phyloP scores from a whole-genome alignment of 2,113 vertebrate species.

The Periophthalmus modestus region DNA sequence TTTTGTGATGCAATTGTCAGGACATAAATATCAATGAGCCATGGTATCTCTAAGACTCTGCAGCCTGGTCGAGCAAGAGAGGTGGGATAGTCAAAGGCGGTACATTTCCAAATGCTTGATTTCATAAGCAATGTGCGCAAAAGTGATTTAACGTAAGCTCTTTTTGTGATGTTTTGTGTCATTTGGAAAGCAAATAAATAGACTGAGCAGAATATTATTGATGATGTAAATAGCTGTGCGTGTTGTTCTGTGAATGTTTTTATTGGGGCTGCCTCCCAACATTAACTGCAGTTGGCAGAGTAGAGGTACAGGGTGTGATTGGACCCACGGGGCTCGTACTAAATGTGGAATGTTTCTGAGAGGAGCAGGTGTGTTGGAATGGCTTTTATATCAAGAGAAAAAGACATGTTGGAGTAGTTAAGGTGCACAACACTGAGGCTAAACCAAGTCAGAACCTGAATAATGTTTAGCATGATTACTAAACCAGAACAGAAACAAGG shows the following conservation, averaged over 20 bases:
- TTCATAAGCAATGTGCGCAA: slow-evolving; percentile 29
- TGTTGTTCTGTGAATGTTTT: slow-evolving; percentile 13
- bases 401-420: slow-evolving; percentile 21
- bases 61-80: slow-evolving; percentile 48
- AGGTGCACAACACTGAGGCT: slow-evolving; percentile 7
- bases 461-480: not conserved
- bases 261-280: slow-evolving; percentile 13
- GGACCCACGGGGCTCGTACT: slow-evolving; percentile 28
- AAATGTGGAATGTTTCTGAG: slow-evolving; percentile 21
- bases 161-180: slow-evolving; percentile 4
- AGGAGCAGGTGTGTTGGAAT: slow-evolving; percentile 29
- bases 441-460: not conserved
- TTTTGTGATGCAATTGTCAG: slow-evolving; percentile 68
- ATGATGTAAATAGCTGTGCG: slow-evolving; percentile 23
- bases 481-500: not conserved
- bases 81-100: slow-evolving; percentile 54
- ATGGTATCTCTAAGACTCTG: slow-evolving; percentile 35
- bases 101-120: slow-evolving; percentile 63
- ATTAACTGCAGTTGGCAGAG: slow-evolving; percentile 37
- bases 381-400: slow-evolving; percentile 23
- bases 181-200: slow-evolving; percentile 14
- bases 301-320: slow-evolving; percentile 23
- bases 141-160: not conserved
- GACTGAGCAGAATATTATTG: slow-evolving; percentile 22
- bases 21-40: slow-evolving; percentile 68